phyloP scores from a whole-genome alignment of 2,797 vertebrate species.

The Tadarida brasiliensis region DNA sequence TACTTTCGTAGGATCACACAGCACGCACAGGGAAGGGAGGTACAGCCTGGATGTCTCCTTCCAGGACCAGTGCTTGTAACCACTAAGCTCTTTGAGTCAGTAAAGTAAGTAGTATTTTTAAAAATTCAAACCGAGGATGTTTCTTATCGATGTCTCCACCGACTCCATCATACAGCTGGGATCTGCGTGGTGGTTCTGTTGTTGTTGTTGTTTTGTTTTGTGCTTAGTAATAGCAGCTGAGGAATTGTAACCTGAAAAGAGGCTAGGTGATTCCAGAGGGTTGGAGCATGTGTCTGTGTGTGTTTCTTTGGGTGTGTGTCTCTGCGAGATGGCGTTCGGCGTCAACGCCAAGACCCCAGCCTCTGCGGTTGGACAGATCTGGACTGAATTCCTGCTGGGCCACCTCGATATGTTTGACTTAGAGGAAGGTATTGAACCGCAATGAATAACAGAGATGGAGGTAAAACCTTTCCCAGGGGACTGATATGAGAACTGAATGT shows the following conservation, averaged over 20 bases:
- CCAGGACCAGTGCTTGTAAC: background rate
- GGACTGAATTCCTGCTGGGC: background rate
- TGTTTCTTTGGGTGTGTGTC: background rate
- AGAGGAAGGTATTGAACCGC: background rate
- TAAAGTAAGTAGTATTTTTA: background rate
- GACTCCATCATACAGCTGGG: background rate
- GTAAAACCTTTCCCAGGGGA: background rate
- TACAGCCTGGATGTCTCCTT: background rate
- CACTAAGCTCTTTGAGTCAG: background rate
- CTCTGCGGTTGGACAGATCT: background rate
- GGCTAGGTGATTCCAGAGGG: background rate
- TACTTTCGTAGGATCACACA: background rate
- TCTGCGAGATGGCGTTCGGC: fast-evolving
- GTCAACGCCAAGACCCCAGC: background rate
- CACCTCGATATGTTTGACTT: background rate
- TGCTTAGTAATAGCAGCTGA: background rate
- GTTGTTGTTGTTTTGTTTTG: background rate
- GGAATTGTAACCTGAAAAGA: background rate
- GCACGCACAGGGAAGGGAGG: no score
- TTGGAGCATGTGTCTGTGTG: no score
- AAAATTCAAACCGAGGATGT: background rate
- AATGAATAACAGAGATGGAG: background rate
- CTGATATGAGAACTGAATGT: background rate
- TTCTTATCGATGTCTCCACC: background rate
- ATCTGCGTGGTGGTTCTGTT: background rate